These are phyloP conservation scores for Ficedula albicollis DNA, from an alignment of 2,797 vertebrate genomes.

Conservation along the genomic window DNA sequence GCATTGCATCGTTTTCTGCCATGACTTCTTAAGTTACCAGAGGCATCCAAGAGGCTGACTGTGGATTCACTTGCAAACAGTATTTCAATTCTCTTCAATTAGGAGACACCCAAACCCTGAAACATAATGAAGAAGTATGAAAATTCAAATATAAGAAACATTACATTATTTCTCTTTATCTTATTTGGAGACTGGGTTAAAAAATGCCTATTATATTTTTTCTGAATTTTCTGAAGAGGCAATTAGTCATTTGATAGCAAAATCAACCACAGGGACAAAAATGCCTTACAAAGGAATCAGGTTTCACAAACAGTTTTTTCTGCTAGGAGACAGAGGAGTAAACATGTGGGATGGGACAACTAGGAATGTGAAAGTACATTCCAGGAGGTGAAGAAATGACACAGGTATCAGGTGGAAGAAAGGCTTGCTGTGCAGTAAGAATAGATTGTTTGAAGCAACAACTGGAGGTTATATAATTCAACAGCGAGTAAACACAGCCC, in stretches of 20 bases:
- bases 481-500: neutral
- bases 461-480: neutral
- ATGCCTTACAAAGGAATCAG: neutral
- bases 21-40: slow-evolving; percentile 70
- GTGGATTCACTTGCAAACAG: slow-evolving; percentile 6
- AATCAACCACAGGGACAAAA: neutral
- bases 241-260: neutral
- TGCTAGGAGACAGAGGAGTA: neutral
- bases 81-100: slow-evolving; percentile 39
- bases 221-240: neutral
- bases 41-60: slow-evolving; percentile 42
- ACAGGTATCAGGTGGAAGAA: neutral
- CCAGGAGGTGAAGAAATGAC: neutral
- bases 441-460: neutral
- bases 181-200: neutral
- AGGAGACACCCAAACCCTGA: slow-evolving; percentile 70
- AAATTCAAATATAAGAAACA: neutral
- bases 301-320: neutral
- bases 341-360: neutral
- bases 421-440: neutral
- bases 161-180: neutral
- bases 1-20: slow-evolving; percentile 73
- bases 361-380: neutral
- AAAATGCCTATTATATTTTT: neutral
- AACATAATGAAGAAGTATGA: slow-evolving; percentile 38